Evolutionary conservation across 2,113 vertebrate genomes (phyloP), one percentile per base, ranked within the genome.

Genomic region (Holacanthus passer): DNA sequence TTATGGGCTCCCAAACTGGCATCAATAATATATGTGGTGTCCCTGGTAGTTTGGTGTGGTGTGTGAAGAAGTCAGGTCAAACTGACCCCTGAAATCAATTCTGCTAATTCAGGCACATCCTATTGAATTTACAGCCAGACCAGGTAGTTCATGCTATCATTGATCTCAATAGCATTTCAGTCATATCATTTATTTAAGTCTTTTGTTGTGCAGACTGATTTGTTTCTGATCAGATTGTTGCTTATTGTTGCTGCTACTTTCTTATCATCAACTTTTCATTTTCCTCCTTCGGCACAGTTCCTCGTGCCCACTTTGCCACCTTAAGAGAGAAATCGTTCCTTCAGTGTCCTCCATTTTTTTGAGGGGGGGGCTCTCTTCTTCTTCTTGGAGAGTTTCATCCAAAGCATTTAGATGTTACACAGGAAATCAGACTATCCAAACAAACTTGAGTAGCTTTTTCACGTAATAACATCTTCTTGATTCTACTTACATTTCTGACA

Each of bases 21-120:
- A 83, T 88, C 81, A 86, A 80, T 85, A 86, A 86, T 80, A 64
- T 13, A 71, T 84, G 83, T 47, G 80, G 37, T 37, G 19, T 77
- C 53, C 35, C 62, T 52, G 60, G 58, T 79, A 39, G 50, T 81
- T 70, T 6, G 22, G 59, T 48, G 24, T 60, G 39, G 0, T 72
- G 50, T 64, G 56, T 75, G 60, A 74, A 64, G 31, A 72, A 72
- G 79, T 73, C 72, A 50, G 22, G 29, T 73, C 22, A 72, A 63
- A 69, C 14, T 22, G 66, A 31, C 64, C 35, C n/a, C 59, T 43
- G 62, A 73, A 73, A 85, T 82, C 73, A 70, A 63, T 82, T 56
- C 29, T 56, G 56, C 45, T 73, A 50, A 76, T 77, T 56, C 62
- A 71, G 68, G n/a, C 27, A 8, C 37, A 27, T 58, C 53, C 2